Evolutionary conservation across 2,113 vertebrate species (phyloP).

Genomic region (Muscicapa adusta): DNA sequence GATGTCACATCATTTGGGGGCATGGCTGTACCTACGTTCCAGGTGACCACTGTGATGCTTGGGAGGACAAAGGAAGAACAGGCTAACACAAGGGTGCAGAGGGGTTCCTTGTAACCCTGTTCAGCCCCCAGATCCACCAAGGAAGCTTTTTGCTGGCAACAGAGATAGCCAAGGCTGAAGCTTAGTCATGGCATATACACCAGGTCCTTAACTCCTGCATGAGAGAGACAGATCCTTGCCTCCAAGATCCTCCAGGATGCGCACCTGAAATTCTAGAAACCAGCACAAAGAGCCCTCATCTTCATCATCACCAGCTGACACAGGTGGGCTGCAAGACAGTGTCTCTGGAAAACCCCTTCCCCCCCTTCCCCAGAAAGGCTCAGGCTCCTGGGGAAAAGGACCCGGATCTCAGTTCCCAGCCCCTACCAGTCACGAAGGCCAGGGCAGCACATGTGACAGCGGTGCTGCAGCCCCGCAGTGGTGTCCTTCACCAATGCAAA

Average conservation of each 20-base stretch:
- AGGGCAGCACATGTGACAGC: background rate
- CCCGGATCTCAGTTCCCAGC: background rate
- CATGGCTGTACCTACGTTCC: conserved; percentile 93
- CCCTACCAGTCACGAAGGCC: background rate
- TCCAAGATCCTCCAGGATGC: background rate
- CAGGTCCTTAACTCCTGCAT: background rate
- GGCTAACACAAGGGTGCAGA: background rate
- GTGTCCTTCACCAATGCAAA: background rate
- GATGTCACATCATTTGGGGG: conserved; percentile 90
- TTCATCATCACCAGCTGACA: background rate
- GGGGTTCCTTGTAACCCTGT: background rate
- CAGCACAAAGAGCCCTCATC: background rate
- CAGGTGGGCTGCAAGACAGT: background rate
- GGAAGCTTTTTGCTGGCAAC: background rate
- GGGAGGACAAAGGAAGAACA: conserved; percentile 2
- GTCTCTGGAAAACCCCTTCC: background rate
- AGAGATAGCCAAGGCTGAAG: background rate
- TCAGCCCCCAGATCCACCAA: background rate
- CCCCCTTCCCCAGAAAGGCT: background rate
- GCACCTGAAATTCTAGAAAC: background rate
- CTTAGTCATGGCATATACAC: background rate
- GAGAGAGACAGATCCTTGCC: background rate
- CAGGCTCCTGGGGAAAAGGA: background rate
- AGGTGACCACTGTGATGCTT: conserved; percentile 94
- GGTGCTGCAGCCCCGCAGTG: background rate